These are phyloP conservation scores for Gryllus longicercus DNA, from an alignment of 2,888 invertebrate genomes.

Conservation along the genomic window DNA sequence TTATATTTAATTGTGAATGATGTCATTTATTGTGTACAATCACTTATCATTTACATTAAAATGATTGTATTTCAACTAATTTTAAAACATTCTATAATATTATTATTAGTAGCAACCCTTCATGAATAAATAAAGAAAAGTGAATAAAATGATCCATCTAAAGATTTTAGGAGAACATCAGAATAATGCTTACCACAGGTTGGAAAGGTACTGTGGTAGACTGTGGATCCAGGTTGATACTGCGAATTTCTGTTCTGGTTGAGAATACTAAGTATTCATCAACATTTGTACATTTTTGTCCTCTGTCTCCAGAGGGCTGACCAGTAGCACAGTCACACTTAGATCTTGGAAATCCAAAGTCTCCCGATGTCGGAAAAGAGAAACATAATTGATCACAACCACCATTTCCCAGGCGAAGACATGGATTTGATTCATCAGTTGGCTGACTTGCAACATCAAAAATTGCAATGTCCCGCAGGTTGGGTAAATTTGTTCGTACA, in stretches of 20 bases:
- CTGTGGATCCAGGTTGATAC: conserved; percentile 81
- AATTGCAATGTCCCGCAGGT: conserved; percentile 84
- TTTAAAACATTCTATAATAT: no score
- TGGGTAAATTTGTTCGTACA: conserved; percentile 77
- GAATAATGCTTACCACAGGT: conserved; percentile 54
- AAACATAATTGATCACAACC: conserved; percentile 95
- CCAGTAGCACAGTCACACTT: conserved; percentile 93
- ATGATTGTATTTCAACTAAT: no score
- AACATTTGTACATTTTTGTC: conserved; percentile 69
- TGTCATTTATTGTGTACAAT: no score
- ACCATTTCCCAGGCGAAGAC: conserved; percentile 65
- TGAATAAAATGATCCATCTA: neutral
- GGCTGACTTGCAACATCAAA: conserved; percentile 89
- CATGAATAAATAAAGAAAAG: neutral
- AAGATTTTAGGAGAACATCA: neutral
- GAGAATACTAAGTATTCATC: conserved; percentile 91
- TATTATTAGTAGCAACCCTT: neutral
- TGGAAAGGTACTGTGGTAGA: conserved; percentile 80
- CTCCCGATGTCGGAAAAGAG: conserved; percentile 70
- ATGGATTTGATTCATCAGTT: conserved; percentile 74
- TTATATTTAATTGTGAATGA: no score
- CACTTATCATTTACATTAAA: no score
- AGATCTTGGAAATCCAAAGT: conserved; percentile 45
- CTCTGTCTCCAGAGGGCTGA: conserved; percentile 61
- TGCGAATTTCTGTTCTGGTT: conserved; percentile 88